These are phyloP conservation scores for Hexactinellida sp. DNA, from an alignment of 37 sponge, comb jelly and placozoan genomes.

Conservation along the genomic window DNA sequence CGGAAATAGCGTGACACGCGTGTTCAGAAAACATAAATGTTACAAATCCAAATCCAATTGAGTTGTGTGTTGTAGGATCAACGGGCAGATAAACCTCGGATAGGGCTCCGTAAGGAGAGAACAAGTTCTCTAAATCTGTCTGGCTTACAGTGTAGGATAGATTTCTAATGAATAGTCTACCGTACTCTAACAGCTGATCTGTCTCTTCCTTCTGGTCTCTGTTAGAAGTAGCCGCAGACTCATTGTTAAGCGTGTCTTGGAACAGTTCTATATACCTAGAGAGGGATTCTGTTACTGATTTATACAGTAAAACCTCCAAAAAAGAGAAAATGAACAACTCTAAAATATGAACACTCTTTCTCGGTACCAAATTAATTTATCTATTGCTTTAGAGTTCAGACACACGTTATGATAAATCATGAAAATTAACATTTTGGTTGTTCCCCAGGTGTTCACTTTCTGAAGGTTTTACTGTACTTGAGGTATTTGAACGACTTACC, in stretches of 20 bases:
- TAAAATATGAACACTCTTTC: no score
- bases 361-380: no score
- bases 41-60: conserved; percentile 75
- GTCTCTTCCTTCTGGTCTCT: background rate
- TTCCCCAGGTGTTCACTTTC: no score
- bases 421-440: no score
- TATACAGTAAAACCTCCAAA: no score
- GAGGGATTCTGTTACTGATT: no score
- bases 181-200: conserved; percentile 56
- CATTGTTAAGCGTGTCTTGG: background rate
- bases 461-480: no score
- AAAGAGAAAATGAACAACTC: no score
- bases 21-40: conserved; percentile 91
- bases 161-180: conserved; percentile 82
- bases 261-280: conserved; percentile 1
- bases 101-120: conserved; percentile 64
- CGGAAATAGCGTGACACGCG: conserved; percentile 59
- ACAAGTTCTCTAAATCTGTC: conserved; percentile 56
- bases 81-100: conserved; percentile 53
- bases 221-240: background rate
- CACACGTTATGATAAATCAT: no score
- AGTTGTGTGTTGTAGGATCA: conserved; percentile 48
- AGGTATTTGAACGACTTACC: no score
- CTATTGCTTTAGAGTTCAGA: no score
- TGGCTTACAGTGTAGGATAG: conserved; percentile 66